Evolutionary conservation across 2,113 vertebrate species (phyloP), one percentile per base, ranked within the genome.

Genomic region (Eudyptes chrysolophus): DNA sequence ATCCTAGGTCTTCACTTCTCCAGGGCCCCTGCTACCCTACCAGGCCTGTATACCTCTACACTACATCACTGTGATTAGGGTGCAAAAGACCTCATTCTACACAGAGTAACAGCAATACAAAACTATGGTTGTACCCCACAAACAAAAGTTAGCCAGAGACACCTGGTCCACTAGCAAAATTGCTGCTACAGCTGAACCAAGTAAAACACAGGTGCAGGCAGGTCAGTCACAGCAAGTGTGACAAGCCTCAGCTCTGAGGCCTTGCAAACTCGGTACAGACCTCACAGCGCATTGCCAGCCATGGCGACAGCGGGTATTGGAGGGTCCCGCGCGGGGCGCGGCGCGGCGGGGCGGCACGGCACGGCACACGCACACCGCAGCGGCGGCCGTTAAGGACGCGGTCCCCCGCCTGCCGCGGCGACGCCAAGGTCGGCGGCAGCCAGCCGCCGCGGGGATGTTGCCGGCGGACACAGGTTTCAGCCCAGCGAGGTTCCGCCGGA

Each of bases 281-380:
- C 38, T 6, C 8, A 1, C 25, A 6, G 60, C 10, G 5, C 74
- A 1, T 3, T 0, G 48, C 3, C 26, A 3, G 46, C 65, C 32
- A 4, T 0, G 38, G 32, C 44, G 2, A 9, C 1, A 4, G 32
- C 2, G n/a, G 16, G 26, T 0, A 3, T 1, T 0, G 4, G 9
- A 6, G 26, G 25, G 29, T 51, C 49, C 38, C 4, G 19, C 10
- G 7, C 14, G 16, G 8, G 24, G 27, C 49, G 17, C 12, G 27
- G 11, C 65, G 38, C 38, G 38, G 36, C 42, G 42, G 42, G 42
- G 15, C 42, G 3, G 64, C 29, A 1, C 12, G 3, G 40, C 32
- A 4, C 30, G 5, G 32, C 55, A 16, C 22, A 13, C 10, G 34
- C 46, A 3, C 62, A 24, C 52, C 30, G 10, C 66, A 1, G 21